Base-by-base conservation (phyloP, 2,797 vertebrate species). In the Sebastes melanostomus region DNA sequence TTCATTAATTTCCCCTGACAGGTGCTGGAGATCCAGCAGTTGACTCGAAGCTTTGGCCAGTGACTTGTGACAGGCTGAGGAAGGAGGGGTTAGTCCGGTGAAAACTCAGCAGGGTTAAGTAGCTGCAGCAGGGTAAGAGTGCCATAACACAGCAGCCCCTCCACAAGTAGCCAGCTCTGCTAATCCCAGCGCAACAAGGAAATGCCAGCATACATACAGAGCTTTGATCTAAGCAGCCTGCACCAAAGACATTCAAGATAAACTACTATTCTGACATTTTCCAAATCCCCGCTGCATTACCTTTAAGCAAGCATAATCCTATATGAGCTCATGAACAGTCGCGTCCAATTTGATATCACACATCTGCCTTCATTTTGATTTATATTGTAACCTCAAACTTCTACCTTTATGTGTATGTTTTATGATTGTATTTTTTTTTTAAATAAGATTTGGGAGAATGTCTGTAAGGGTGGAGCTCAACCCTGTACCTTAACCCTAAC, bases 91-190 rank as follows among this genome's bases (percentile, higher is more conserved):
- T 20, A 50, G 72, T 69, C 59, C 86, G 74, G 82, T 76, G 72
- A 84, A 84, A 89, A 67, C 50, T 75, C 85, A 77, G 87, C 80
- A 79, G 72, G 80, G 83, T 78, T 86, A 88, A 84, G 72, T 86
- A 71, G 72, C 83, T 63, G 75, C 74, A 66, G 72, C 66, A 52
- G 62, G 52, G 58, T 62, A 8, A 36, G 71, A 82, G 61, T 72
- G 55, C 65, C 69, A 67, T 30, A 75, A 74, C 77, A 60, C 80
- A 75, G 66, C 80, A 66, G 34, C 38, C 63, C 56, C 66, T 83
- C 36, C 54, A 81, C 56, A 72, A 75, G 66, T 22, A 75, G 71
- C 70, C 16, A 59, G 54, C 78, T 78, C 55, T 52, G 66, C 32
- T 88, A 86, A 89, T 88, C 86, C 81, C 38, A 75, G 60, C 54